phyloP scores from a whole-genome alignment of 2,113 vertebrate species.

The Festucalex cinctus region DNA sequence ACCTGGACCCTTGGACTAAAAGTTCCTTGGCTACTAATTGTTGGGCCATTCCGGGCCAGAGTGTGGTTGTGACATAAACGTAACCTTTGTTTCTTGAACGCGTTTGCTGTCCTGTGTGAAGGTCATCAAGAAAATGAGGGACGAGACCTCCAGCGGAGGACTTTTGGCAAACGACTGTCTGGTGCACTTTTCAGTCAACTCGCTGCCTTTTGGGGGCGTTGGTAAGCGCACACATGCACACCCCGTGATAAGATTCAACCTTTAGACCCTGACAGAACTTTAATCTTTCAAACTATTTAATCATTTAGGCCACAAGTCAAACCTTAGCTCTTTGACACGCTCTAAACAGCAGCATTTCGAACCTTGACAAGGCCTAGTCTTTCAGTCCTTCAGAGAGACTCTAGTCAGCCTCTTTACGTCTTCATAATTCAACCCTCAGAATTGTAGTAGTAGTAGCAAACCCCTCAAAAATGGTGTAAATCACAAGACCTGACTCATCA shows the following conservation, averaged over 20 bases:
- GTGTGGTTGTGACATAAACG: neutral
- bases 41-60: neutral
- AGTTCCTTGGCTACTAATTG: no score
- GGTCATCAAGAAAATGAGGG: slow-evolving; percentile 78
- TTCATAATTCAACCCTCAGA: no score
- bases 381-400: neutral
- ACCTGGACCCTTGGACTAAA: neutral
- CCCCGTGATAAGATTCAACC: neutral
- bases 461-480: no score
- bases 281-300: neutral
- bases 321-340: neutral
- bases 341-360: no score
- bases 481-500: no score
- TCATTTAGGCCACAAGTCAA: neutral
- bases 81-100: neutral
- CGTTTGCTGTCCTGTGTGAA: slow-evolving; percentile 32
- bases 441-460: no score
- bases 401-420: neutral
- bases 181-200: slow-evolving; percentile 75
- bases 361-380: no score
- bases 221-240: slow-evolving; percentile 67
- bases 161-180: slow-evolving; percentile 83
- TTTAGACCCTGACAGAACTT: neutral
- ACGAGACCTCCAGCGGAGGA: slow-evolving; percentile 83
- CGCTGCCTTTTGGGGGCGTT: slow-evolving; percentile 86